Percentiles rank a stretch among this genome's conserved stretches.
Evolutionary conservation across 2,113 vertebrate species (phyloP).

Genomic region (Lates calcarifer): DNA sequence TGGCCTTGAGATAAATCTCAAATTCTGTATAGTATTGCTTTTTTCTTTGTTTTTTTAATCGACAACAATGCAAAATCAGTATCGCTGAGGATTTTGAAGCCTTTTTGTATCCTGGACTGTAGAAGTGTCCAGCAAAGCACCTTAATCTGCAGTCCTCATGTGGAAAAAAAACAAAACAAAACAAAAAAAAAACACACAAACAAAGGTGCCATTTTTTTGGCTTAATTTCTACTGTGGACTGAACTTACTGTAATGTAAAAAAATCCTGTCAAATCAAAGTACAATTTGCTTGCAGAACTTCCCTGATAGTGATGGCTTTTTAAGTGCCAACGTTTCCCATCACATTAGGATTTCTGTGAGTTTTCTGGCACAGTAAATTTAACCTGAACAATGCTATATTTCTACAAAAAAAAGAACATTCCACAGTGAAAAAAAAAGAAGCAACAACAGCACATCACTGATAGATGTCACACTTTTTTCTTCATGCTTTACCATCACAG

Average conservation of each 20-base stretch:
- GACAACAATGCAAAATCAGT: constrained; percentile 62
- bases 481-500: constrained; percentile 55
- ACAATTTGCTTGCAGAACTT: constrained; percentile 53
- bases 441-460: constrained; percentile 53
- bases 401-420: constrained; percentile 67
- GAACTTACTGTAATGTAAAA: constrained; percentile 47
- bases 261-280: constrained; percentile 56
- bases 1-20: constrained; percentile 53
- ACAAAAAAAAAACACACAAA: too few relatives aligned
- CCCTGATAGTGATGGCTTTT: constrained; percentile 61
- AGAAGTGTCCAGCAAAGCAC: constrained; percentile 68
- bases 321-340: constrained; percentile 68
- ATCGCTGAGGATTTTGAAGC: constrained; percentile 59
- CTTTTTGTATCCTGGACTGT: constrained; percentile 70
- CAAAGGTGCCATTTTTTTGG: constrained; percentile 49
- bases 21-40: constrained; percentile 48
- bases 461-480: constrained; percentile 57
- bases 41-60: constrained; percentile 18
- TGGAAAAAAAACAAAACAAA: constrained; percentile 7
- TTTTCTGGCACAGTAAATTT: constrained; percentile 51
- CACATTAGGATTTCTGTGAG: constrained; percentile 60
- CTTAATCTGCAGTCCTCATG: constrained; percentile 62
- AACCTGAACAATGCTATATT: constrained; percentile 45
- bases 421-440: constrained; percentile 41
- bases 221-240: constrained; percentile 53